Percentiles rank a stretch among this genome's conserved stretches.
phyloP scores from a whole-genome alignment of 2,797 vertebrate species.

The Malurus splendens region DNA sequence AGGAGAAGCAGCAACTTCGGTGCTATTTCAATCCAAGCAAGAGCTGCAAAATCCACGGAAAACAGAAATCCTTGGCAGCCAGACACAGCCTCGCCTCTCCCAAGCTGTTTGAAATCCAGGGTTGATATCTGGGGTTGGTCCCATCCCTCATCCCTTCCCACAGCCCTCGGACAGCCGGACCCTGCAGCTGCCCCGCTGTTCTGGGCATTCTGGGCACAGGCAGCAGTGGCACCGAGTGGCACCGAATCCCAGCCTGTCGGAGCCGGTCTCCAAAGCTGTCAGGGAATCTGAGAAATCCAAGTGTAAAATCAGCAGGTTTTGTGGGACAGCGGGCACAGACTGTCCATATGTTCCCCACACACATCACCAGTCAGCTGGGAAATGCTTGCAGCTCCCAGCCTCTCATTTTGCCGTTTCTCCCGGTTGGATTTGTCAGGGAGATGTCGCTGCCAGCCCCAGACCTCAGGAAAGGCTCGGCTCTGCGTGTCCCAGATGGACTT shows the following conservation, averaged over 20 bases:
- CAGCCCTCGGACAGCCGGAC: rapidly evolving
- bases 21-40: conserved; percentile 31
- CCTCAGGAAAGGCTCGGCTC: not conserved
- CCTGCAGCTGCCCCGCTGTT: not conserved
- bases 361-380: conserved; percentile 61
- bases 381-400: conserved; percentile 27
- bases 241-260: not conserved
- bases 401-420: conserved; percentile 34
- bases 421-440: conserved; percentile 56
- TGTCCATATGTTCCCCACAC: conserved; percentile 57
- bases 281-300: conserved; percentile 52
- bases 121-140: not conserved
- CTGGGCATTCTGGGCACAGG: not conserved
- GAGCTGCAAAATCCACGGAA: conserved; percentile 21
- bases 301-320: conserved; percentile 58
- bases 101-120: not conserved
- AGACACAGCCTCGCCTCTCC: not conserved
- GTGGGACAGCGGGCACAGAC: conserved; percentile 53
- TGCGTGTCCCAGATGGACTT: conserved; percentile 57
- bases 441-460: conserved; percentile 48
- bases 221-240: not conserved
- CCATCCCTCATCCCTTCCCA: rapidly evolving
- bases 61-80: conserved; percentile 7
- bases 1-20: not conserved
- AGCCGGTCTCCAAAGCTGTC: conserved; percentile 31